Percentiles rank a stretch among this genome's conserved stretches.
Evolutionary conservation across 2,888 invertebrate genomes (phyloP).

Genomic region (Nebria salina): DNA sequence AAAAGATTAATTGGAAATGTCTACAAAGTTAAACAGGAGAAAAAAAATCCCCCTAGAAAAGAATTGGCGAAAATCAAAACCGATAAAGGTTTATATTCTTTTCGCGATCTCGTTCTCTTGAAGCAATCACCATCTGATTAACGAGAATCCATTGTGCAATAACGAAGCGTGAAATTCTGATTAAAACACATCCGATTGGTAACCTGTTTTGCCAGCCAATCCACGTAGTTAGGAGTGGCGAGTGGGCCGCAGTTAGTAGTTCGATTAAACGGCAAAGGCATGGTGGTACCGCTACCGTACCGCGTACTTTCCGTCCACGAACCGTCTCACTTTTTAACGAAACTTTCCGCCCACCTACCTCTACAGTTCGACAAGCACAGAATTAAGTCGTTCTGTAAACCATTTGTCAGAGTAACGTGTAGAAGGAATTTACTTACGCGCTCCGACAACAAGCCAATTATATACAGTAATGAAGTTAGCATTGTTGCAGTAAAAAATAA

Average conservation of each 20-base stretch:
- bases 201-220: constrained; percentile 45
- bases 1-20: background rate
- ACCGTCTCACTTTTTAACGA: constrained; percentile 32
- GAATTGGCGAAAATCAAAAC: constrained; percentile 38
- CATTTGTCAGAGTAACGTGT: constrained; percentile 42
- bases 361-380: constrained; percentile 10
- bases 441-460: constrained; percentile 43
- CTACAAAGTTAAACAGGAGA: background rate
- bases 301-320: background rate
- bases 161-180: constrained; percentile 47
- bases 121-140: constrained; percentile 47
- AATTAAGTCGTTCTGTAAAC: constrained; percentile 41
- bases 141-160: constrained; percentile 44
- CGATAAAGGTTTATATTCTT: constrained; percentile 38
- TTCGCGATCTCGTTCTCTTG: constrained; percentile 24
- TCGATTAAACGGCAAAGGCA: background rate
- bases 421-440: constrained; percentile 13
- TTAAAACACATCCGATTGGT: constrained; percentile 46
- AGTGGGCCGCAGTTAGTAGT: background rate
- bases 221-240: constrained; percentile 27
- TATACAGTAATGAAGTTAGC: constrained; percentile 5
- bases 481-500: background rate
- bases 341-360: constrained; percentile 31
- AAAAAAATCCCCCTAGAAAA: constrained; percentile 6
- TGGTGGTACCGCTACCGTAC: background rate